A percentile compares a stretch with the other conserved stretches of the same genome.
phyloP scores from a whole-genome alignment of 1,140 invertebrate genomes.

The Calliopsis andreniformis region DNA sequence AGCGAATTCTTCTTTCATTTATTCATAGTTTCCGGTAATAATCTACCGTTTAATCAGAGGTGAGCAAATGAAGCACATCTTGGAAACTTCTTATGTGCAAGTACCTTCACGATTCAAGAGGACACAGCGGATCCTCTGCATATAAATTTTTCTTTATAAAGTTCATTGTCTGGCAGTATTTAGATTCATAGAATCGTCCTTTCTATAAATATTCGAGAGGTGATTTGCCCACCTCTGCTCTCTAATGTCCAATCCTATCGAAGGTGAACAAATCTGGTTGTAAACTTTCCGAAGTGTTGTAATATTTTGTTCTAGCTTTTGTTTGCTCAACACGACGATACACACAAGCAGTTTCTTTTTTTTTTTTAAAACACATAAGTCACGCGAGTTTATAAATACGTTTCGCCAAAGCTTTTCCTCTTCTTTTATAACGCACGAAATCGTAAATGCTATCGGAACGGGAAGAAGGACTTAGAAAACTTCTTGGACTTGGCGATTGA shows the following conservation, averaged over 20 bases:
- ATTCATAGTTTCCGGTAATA: conserved; percentile 17
- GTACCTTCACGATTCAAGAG: too few species aligned
- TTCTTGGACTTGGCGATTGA: neutral
- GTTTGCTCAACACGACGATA: neutral
- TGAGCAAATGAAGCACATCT: conserved; percentile 26
- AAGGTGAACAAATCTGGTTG: conserved; percentile 6
- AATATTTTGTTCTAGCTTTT: neutral
- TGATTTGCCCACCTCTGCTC: conserved; percentile 11
- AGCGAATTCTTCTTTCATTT: conserved; percentile 35
- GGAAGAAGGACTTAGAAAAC: neutral
- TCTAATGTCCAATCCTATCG: neutral
- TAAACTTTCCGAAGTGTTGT: neutral
- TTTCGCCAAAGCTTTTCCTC: neutral
- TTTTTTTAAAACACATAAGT: conserved; percentile 9
- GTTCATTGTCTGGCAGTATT: conserved; percentile 22
- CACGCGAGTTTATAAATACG: neutral
- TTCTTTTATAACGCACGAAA: neutral
- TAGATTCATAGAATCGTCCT: neutral
- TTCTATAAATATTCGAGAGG: neutral
- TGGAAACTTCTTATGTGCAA: neutral
- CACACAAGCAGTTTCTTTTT: conserved; percentile 2
- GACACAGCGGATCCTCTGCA: neutral
- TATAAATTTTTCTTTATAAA: neutral
- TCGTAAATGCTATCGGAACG: neutral
- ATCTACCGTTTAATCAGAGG: conserved; percentile 3